Percentiles rank a stretch among this genome's conserved stretches.
phyloP scores from a whole-genome alignment of 1,140 invertebrate species.

The Lepidurus arcticus region DNA sequence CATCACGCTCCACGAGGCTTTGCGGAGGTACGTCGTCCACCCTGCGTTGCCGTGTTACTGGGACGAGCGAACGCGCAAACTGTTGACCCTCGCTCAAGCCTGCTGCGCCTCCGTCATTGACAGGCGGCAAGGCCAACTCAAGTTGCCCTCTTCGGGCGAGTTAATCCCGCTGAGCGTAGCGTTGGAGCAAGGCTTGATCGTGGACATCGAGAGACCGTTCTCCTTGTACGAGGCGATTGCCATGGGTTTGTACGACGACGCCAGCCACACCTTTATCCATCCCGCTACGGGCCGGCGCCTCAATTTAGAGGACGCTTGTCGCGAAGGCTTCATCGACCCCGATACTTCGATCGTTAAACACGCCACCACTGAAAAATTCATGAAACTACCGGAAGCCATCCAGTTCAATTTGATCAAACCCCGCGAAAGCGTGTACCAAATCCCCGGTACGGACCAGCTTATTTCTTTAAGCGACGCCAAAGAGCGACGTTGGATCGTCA shows the following conservation, averaged over 20 bases:
- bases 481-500: constrained; percentile 65
- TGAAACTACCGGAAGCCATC: constrained; percentile 69
- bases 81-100: constrained; percentile 67
- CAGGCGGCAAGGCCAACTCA: constrained; percentile 67
- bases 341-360: constrained; percentile 71
- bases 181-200: constrained; percentile 65
- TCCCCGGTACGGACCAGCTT: constrained; percentile 52
- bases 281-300: constrained; percentile 69
- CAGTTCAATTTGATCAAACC: constrained; percentile 66
- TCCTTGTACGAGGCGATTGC: constrained; percentile 73
- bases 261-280: constrained; percentile 68
- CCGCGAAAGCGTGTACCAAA: constrained; percentile 59
- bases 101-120: constrained; percentile 77
- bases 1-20: constrained; percentile 76
- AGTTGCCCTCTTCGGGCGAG: constrained; percentile 58
- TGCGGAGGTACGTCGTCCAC: constrained; percentile 69
- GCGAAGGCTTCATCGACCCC: constrained; percentile 73
- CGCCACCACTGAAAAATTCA: constrained; percentile 59
- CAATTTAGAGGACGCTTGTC: constrained; percentile 70
- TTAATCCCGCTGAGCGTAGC: constrained; percentile 64
- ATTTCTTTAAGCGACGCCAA: constrained; percentile 65
- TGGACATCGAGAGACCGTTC: constrained; percentile 77
- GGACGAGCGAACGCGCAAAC: constrained; percentile 60
- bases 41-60: constrained; percentile 73
- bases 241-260: constrained; percentile 71